Conservation (phyloP, 2,888 invertebrate genomes). For the Amblyteles armatorius region DNA sequence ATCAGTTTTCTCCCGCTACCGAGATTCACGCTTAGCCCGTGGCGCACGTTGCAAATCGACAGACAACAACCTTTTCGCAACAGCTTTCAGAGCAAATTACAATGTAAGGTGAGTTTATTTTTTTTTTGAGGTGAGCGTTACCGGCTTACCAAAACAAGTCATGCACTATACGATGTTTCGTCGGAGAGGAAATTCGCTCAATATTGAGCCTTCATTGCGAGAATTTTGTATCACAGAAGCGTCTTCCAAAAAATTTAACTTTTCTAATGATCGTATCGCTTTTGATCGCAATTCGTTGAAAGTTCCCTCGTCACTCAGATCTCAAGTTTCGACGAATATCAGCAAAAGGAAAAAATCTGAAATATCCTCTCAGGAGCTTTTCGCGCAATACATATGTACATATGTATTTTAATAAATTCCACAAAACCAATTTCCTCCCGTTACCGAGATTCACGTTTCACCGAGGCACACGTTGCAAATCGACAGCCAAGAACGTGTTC, state of each 20-base stretch:
- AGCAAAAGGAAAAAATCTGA: slow-evolving; percentile 70
- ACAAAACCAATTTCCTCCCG: slow-evolving; percentile 57
- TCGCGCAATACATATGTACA: slow-evolving; percentile 41
- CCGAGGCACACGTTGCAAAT: slow-evolving; percentile 33
- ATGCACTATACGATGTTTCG: no score
- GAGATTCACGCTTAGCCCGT: not conserved
- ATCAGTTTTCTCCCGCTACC: slow-evolving; percentile 55
- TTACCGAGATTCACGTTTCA: slow-evolving; percentile 10
- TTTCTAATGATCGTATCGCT: not conserved
- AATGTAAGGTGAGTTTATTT: no score
- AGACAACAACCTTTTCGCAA: not conserved
- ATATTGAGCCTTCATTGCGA: not conserved
- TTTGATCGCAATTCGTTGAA: not conserved
- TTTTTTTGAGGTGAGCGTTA: no score
- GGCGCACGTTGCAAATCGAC: slow-evolving; percentile 42
- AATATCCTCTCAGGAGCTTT: slow-evolving; percentile 79
- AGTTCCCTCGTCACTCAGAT: not conserved
- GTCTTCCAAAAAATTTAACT: not conserved
- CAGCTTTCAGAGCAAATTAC: no score
- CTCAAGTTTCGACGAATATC: not conserved
- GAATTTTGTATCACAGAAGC: not conserved
- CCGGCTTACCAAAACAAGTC: no score
- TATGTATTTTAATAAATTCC: slow-evolving; percentile 37
- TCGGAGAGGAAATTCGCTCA: not conserved
- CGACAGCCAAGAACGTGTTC: slow-evolving; percentile 4